phyloP scores from a whole-genome alignment of 2,888 invertebrate species.

The Scrobipalpa costella region DNA sequence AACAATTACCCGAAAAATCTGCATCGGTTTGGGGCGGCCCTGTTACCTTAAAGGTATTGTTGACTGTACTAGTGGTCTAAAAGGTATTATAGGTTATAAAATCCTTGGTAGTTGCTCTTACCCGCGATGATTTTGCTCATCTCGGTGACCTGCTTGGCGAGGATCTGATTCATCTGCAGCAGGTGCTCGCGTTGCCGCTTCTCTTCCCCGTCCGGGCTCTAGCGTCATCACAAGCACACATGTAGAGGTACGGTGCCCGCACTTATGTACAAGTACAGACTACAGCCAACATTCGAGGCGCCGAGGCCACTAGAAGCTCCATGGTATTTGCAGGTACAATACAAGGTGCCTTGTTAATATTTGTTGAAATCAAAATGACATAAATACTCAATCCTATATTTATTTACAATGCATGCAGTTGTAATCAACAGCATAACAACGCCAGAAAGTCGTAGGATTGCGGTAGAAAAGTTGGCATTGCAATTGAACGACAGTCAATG shows the following conservation, averaged over 20 bases:
- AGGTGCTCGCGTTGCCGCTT: constrained; percentile 94
- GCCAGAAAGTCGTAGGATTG: no score
- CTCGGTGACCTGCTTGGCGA: constrained; percentile 96
- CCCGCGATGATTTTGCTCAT: constrained; percentile 98
- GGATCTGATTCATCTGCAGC: constrained; percentile 93
- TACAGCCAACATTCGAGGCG: constrained; percentile 69
- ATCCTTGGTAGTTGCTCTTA: constrained; percentile 73
- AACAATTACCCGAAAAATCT: no score
- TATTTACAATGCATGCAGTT: no score
- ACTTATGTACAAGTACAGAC: constrained; percentile 46
- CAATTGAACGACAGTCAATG: no score
- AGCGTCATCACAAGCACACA: constrained; percentile 56
- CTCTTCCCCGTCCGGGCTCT: constrained; percentile 90
- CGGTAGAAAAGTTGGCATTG: no score
- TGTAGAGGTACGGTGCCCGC: constrained; percentile 1
- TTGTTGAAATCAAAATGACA: background rate
- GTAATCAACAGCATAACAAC: no score
- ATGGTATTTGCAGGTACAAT: constrained; percentile 44
- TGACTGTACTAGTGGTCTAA: no score
- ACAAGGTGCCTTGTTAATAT: background rate
- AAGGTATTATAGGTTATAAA: background rate
- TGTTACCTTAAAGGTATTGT: no score
- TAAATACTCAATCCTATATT: no score
- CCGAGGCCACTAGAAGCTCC: constrained; percentile 59
- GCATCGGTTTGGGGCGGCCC: no score